Percentiles rank a stretch among this genome's conserved stretches.
Evolutionary conservation across 1,140 invertebrate species (phyloP).

Genomic region (Liolophura sinensis): DNA sequence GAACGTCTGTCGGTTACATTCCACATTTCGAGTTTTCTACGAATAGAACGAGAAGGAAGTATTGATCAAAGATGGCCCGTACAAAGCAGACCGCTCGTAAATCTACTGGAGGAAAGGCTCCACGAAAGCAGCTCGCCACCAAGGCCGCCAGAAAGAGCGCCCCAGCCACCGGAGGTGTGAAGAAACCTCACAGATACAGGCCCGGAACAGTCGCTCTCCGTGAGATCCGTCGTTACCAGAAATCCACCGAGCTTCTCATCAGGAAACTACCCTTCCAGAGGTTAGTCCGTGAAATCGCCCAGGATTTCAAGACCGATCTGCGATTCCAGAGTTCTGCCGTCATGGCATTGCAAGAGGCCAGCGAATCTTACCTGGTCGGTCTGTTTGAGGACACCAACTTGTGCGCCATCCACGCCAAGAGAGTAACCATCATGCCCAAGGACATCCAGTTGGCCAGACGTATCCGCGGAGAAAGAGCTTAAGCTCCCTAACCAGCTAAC

Average conservation of each 20-base stretch:
- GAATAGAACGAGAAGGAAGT: too few relatives aligned
- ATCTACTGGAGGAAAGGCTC: conserved; percentile 59
- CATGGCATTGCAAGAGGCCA: conserved; percentile 72
- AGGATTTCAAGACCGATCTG: conserved; percentile 69
- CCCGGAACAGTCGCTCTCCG: conserved; percentile 77
- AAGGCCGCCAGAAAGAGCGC: conserved; percentile 67
- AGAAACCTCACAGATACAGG: conserved; percentile 62
- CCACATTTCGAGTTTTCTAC: too few relatives aligned
- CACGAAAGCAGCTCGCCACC: conserved; percentile 57
- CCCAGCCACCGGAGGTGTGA: conserved; percentile 61
- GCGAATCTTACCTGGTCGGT: conserved; percentile 84
- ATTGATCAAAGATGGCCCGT: conserved; percentile 16
- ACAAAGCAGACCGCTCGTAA: conserved; percentile 80
- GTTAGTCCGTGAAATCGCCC: conserved; percentile 80
- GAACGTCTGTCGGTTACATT: too few relatives aligned
- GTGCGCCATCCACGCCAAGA: conserved; percentile 86
- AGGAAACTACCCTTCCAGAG: conserved; percentile 81
- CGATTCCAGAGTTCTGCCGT: conserved; percentile 63
- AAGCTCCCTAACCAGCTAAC: conserved; percentile 4
- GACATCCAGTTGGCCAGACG: conserved; percentile 74
- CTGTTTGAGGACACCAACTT: conserved; percentile 91
- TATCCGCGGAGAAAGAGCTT: conserved; percentile 41
- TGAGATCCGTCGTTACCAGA: conserved; percentile 77
- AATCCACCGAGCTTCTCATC: conserved; percentile 77
- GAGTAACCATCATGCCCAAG: conserved; percentile 94